These are phyloP conservation scores for Agonopterix subpropinquella DNA, from an alignment of 2,888 invertebrate species.

Conservation along the genomic window DNA sequence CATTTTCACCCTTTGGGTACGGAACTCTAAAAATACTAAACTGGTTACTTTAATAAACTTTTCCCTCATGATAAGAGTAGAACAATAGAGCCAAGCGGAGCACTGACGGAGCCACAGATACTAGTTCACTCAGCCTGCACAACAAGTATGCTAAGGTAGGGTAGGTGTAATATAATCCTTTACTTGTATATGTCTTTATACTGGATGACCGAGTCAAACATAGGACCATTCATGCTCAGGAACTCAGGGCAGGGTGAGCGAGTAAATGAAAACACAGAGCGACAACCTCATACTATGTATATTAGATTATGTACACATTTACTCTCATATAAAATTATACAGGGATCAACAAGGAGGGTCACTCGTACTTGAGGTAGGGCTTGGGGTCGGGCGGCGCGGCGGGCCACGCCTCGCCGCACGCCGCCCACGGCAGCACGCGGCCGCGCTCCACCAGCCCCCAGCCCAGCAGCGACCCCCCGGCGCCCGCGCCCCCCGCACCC, in stretches of 20 bases:
- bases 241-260: background rate
- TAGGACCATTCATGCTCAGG: no score
- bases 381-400: slow-evolving; percentile 38
- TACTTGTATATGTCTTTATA: no score
- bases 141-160: no score
- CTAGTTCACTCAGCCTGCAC: no score
- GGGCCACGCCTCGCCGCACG: slow-evolving; percentile 32
- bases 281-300: slow-evolving; percentile 7
- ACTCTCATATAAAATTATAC: slow-evolving; percentile 36
- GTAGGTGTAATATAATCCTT: no score
- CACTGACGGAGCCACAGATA: no score
- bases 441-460: slow-evolving; percentile 3
- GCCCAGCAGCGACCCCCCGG: slow-evolving; percentile 15
- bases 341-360: slow-evolving; percentile 24
- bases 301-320: slow-evolving; percentile 12
- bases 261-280: background rate
- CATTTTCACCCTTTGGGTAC: no score
- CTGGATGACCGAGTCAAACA: no score
- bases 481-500: slow-evolving; percentile 31
- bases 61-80: no score
- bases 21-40: no score
- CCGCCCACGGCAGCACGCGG: slow-evolving; percentile 11
- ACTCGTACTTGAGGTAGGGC: slow-evolving; percentile 47
- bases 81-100: no score
- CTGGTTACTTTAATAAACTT: no score